These are phyloP conservation scores for Drosophila rubida DNA, from an alignment of 2,888 invertebrate species.

Conservation along the genomic window DNA sequence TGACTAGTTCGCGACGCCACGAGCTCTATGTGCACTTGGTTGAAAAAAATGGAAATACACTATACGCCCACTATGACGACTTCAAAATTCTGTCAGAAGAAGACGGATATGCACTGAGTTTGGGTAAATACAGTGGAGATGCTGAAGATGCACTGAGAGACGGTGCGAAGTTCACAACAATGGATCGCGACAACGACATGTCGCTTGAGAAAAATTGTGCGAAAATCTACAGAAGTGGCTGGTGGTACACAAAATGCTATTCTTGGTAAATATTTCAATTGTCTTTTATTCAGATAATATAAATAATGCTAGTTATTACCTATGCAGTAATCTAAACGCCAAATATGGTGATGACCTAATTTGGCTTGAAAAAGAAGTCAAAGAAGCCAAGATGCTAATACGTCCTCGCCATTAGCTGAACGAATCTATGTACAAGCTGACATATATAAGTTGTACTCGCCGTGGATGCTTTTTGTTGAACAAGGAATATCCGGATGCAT, in stretches of 20 bases:
- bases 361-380: too few species aligned
- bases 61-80: neutral
- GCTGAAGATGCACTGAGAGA: too few species aligned
- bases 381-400: neutral
- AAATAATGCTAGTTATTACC: neutral
- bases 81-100: neutral
- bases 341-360: too few species aligned
- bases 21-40: neutral
- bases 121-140: neutral
- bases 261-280: neutral
- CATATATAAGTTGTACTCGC: too few species aligned
- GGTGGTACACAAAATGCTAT: neutral
- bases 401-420: neutral
- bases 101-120: neutral
- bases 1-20: neutral
- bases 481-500: too few species aligned
- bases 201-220: neutral
- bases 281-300: neutral
- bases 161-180: neutral
- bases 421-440: too few species aligned
- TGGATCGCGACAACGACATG: neutral
- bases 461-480: too few species aligned
- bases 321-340: neutral
- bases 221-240: neutral
- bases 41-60: neutral